Conservation (phyloP, 1,140 invertebrate species). For the Steinernema feltiae region DNA sequence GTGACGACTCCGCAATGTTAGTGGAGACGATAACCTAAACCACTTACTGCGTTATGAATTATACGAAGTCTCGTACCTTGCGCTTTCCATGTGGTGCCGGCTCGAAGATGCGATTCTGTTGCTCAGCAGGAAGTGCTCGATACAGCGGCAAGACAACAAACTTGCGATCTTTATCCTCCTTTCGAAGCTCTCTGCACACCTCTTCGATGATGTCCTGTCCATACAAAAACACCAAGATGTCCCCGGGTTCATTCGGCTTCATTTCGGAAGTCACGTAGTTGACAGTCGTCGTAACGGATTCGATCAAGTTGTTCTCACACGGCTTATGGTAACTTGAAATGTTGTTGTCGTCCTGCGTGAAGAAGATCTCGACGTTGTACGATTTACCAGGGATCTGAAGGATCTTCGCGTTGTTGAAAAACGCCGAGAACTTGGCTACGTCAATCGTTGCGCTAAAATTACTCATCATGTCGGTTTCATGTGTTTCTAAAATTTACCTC, state of each 20-base stretch:
- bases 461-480: neutral
- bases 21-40: slow-evolving; percentile 78
- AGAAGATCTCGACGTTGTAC: slow-evolving; percentile 85
- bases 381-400: slow-evolving; percentile 81
- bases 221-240: slow-evolving; percentile 87
- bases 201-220: slow-evolving; percentile 69
- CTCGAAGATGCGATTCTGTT: slow-evolving; percentile 82
- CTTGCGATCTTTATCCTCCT: neutral
- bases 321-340: slow-evolving; percentile 4
- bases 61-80: slow-evolving; percentile 66
- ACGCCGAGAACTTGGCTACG: slow-evolving; percentile 68
- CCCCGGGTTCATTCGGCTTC: slow-evolving; percentile 75
- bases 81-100: slow-evolving; percentile 67
- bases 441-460: slow-evolving; percentile 91
- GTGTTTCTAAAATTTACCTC: neutral
- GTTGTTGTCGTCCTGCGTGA: slow-evolving; percentile 78
- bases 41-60: neutral
- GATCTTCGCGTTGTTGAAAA: slow-evolving; percentile 94
- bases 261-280: slow-evolving; percentile 78
- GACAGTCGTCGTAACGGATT: slow-evolving; percentile 70
- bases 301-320: slow-evolving; percentile 24
- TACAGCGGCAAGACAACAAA: slow-evolving; percentile 77
- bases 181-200: slow-evolving; percentile 60
- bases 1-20: slow-evolving; percentile 93
- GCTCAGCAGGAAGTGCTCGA: slow-evolving; percentile 74